These are phyloP conservation scores for Indri indri DNA, from an alignment of 2,113 vertebrate species.

Conservation along the genomic window DNA sequence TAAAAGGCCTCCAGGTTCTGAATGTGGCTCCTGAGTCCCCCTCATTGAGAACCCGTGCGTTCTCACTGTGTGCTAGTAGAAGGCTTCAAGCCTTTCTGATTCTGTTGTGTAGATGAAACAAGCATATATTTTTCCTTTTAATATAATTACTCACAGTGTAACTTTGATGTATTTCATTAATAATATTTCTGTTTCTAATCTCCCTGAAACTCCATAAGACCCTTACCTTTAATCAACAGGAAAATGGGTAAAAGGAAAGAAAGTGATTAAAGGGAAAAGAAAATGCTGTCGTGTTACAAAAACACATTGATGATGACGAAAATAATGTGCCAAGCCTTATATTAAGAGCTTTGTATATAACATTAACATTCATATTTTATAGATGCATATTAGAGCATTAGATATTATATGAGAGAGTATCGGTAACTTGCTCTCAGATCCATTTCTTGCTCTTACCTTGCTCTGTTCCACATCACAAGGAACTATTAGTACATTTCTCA, in stretches of 20 bases:
- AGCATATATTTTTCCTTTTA: background rate
- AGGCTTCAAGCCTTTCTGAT: background rate
- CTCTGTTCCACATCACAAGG: background rate
- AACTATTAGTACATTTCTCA: background rate
- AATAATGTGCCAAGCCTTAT: background rate
- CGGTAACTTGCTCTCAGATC: background rate
- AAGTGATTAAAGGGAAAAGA: background rate
- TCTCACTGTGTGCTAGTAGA: background rate
- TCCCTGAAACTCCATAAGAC: background rate
- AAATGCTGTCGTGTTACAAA: background rate
- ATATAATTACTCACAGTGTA: background rate
- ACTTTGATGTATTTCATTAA: background rate
- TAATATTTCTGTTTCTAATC: background rate
- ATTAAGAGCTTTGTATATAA: background rate
- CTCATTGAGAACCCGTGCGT: background rate
- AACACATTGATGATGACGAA: background rate
- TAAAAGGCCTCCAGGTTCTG: background rate
- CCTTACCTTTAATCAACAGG: background rate
- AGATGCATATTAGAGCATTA: background rate
- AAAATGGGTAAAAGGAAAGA: background rate
- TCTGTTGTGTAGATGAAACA: background rate
- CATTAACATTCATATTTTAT: background rate
- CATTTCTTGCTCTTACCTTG: background rate
- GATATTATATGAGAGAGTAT: too few relatives aligned
- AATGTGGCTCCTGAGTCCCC: background rate